Percentiles rank a stretch among this genome's conserved stretches.
Conservation (phyloP, 2,113 vertebrate genomes). For the Malurus elegans region DNA sequence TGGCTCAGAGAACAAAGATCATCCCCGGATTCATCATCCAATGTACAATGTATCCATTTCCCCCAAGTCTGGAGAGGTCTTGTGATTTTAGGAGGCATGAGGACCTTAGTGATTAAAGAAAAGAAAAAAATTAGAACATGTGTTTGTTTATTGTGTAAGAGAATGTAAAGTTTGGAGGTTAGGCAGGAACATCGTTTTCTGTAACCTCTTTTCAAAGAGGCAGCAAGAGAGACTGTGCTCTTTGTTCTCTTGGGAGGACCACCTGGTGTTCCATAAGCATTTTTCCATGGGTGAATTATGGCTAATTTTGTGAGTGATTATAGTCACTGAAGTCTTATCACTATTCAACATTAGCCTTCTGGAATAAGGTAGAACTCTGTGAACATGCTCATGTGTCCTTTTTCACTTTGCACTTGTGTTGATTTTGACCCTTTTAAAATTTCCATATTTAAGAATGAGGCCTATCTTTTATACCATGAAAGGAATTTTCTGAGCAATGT, state of each 20-base stretch:
- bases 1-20: not conserved
- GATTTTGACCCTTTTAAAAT: not conserved
- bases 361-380: not conserved
- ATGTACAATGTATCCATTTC: rapidly evolving
- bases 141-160: not conserved
- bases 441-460: not conserved
- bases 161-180: not conserved
- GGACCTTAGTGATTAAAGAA: not conserved
- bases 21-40: not conserved
- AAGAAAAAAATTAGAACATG: not conserved
- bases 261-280: not conserved
- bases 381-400: not conserved
- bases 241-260: not conserved
- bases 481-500: not conserved
- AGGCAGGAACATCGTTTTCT: not conserved
- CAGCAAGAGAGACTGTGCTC: not conserved
- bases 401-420: not conserved
- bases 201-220: not conserved
- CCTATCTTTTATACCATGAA: not conserved
- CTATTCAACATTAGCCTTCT: not conserved
- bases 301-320: not conserved
- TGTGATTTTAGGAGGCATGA: not conserved
- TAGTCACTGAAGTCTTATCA: not conserved
- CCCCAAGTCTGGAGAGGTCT: not conserved
- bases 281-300: not conserved